Percentiles rank a stretch among this genome's conserved stretches.
Evolutionary conservation across 2,113 vertebrate species (phyloP).

Genomic region (Festucalex cinctus): DNA sequence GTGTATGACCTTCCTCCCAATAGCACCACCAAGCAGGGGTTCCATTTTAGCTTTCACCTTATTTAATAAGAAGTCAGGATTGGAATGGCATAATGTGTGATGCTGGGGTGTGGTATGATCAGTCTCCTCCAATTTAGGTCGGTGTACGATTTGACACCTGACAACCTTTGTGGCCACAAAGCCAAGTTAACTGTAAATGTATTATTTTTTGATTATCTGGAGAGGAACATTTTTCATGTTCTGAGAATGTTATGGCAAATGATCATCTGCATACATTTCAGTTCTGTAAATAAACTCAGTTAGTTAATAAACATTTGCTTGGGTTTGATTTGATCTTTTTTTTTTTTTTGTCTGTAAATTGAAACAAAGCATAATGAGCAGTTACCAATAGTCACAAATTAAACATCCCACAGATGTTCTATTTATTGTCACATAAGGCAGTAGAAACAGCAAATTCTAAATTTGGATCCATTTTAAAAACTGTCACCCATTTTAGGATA

Average conservation of each 20-base stretch:
- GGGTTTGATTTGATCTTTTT: slow-evolving; percentile 6
- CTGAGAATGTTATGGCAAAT: slow-evolving; percentile 64
- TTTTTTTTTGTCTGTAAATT: too few species aligned
- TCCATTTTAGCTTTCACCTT: slow-evolving; percentile 29
- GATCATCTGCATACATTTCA: slow-evolving; percentile 70
- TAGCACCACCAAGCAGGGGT: slow-evolving; percentile 28
- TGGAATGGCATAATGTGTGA: slow-evolving; percentile 4
- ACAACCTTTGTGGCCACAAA: slow-evolving; percentile 49
- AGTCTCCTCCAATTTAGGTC: slow-evolving; percentile 13
- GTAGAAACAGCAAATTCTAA: too few species aligned
- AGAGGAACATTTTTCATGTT: slow-evolving; percentile 56
- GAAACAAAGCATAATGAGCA: too few species aligned
- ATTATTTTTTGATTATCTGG: slow-evolving; percentile 63
- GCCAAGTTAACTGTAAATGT: slow-evolving; percentile 67
- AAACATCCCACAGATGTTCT: too few species aligned
- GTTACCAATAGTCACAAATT: too few species aligned
- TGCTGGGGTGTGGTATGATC: slow-evolving; percentile 27
- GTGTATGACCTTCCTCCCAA: slow-evolving; percentile 29
- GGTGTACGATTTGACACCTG: slow-evolving; percentile 28
- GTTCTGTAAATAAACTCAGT: slow-evolving; percentile 82
- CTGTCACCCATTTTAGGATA: too few species aligned
- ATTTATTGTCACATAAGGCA: too few species aligned
- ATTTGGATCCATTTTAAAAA: too few species aligned
- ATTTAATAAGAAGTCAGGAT: slow-evolving; percentile 11
- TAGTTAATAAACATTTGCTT: slow-evolving; percentile 65